Base-by-base conservation (phyloP, 2,888 invertebrate species). In the Drosophila parthenogenetica region DNA sequence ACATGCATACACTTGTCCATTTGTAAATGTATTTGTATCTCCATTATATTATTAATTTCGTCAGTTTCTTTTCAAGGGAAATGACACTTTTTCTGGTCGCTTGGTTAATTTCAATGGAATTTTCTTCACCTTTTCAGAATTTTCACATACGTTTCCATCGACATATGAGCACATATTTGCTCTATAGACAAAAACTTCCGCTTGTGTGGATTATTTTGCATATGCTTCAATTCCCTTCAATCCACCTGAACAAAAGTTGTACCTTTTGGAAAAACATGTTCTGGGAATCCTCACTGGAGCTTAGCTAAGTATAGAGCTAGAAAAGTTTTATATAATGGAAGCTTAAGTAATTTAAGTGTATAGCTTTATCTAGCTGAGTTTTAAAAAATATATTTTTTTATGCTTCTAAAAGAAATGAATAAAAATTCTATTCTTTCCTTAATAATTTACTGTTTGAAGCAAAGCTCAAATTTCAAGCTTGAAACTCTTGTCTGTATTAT, bases 21-120 rank as follows among this genome's bases (percentile, higher is more conserved):
- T 10, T 14, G 35, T 19, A 22, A 25, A 35, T 13, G 11, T 7
- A 22, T 22, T 13, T 55, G 25, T 37, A 10, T 60, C 29, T 22
- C 37, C 45, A 45, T 45, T 50, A 58, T 58, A 54, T 39, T 57
- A 58, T 39, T 57, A 32, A 54, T 59, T 73, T 73, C 55, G 43
- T 64, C 64, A 73, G 73, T 59, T 55, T 62, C 54, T 51, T 69
- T 73, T 74, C 74, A 54, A 55, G 39, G 73, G 74, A 73, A 74
- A 74, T 74, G 69, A 40, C 69, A 64, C 59, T 58, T 72, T 29
- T 29, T 73, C 68, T 54, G 50, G 49, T 62, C 67, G 68, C 57
- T 64, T 66, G 65, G 16, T 25, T 55, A 60, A 50, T 57, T 58
- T 58, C 58, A 39, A 39, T 48, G 22, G 11, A 55, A 11, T 49